Percentiles rank a stretch among this genome's conserved stretches.
These are phyloP conservation scores for Oceanodroma leucorhoa DNA, from an alignment of 2,797 vertebrate species.

Conservation along the genomic window DNA sequence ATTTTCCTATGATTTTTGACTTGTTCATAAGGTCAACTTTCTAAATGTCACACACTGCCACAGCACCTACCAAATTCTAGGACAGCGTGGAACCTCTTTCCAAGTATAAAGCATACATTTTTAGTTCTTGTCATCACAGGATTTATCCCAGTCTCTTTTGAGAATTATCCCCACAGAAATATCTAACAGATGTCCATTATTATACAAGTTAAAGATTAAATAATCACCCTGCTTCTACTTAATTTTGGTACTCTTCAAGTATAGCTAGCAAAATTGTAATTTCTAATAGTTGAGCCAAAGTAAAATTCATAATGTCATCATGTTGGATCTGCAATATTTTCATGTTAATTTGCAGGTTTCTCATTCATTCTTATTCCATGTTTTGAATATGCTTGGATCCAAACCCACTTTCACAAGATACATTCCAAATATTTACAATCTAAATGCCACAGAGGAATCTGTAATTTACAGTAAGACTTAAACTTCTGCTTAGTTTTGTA, in stretches of 20 bases:
- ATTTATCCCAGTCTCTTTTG: neutral
- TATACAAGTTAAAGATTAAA: neutral
- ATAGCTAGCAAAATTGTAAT: neutral
- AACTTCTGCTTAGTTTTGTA: neutral
- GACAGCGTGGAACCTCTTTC: neutral
- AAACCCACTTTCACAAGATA: neutral
- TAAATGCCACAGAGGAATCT: neutral
- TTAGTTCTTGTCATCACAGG: neutral
- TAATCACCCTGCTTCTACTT: neutral
- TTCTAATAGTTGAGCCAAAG: neutral
- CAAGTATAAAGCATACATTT: neutral
- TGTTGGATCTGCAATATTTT: neutral
- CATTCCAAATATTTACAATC: neutral
- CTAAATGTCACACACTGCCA: neutral
- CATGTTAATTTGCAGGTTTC: neutral
- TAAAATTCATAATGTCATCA: neutral
- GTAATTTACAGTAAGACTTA: neutral
- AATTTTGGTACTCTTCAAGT: neutral
- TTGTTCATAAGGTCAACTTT: neutral
- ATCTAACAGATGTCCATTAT: neutral
- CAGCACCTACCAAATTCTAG: neutral
- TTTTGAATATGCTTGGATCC: neutral
- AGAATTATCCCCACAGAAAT: neutral
- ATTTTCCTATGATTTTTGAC: neutral
- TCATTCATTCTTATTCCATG: neutral